Base-by-base conservation (phyloP, 2,113 vertebrate genomes). In the Siniperca chuatsi region DNA sequence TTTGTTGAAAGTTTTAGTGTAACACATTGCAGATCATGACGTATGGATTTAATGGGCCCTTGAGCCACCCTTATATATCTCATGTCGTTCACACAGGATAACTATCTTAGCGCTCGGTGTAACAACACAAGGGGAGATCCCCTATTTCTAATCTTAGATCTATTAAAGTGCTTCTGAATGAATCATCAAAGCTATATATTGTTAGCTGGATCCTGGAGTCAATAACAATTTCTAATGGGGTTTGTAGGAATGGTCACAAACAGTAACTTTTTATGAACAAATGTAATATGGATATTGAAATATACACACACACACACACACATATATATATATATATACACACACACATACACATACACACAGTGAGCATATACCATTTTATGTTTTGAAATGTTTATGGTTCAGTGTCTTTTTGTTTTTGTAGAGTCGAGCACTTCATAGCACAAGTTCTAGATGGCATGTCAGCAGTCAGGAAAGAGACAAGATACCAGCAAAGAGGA, bases 1-100 rank as follows among this genome's bases (percentile, higher is more conserved):
- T 92, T 91, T 76, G 89, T 84, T 55, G 80, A 92, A 95, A 92
- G 94, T 95, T 95, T 94, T 90, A 94, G 92, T 91, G 91, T 46
- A 93, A 90, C 87, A 92, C 89, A 55, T 23, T 75, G 84, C 90
- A 85, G 82, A 94, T 95, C 89, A 91, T 93, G 88, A 94, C 90
- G 78, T 94, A 90, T 92, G 86, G 93, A 95, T 94, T 94, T 93
- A 94, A 92, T 79, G 82, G 92, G 87, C 87, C 91, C 92, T 85
- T 85, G 89, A 93, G 92, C 80, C 83, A 81, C 69, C 68, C 78
- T 55, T 89, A 82, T 91, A 86, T 89, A 93, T 89, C 92, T 92
- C 72, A 74, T 46, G 86, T 87, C 76, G 44, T 78, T 91, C 92
- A 87, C 55, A 55, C 50, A 75, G 91, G 87, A 93, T 91, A 88